Evolutionary conservation across 2,113 vertebrate genomes (phyloP), one percentile per base, ranked within the genome.

Genomic region (Ochotona princeps): DNA sequence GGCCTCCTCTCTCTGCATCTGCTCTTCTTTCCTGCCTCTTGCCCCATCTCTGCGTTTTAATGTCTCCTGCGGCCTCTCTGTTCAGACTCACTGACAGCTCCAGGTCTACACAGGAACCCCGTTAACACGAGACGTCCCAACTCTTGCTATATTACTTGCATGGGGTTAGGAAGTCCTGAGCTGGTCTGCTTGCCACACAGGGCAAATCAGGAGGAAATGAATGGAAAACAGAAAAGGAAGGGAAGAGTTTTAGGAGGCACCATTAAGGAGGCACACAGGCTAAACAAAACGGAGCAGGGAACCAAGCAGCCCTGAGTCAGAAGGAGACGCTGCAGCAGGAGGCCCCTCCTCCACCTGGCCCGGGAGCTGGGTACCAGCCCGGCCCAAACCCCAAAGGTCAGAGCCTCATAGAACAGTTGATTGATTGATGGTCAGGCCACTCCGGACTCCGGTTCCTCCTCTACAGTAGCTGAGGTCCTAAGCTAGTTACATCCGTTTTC

Each of bases 41-140:
- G 76, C 70, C 35, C 28, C 72, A 28, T 57, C 49, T 79, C 65
- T 95, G 21, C 86, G 81, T 70, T 94, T 89, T 67, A 66, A 23
- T 15, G 49, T 83, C 49, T 87, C 69, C 84, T 44, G 32, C 35
- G 32, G 49, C 54, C 51, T 89, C 44, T 89, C 74, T 26, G 9
- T 32, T 89, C 44, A 21, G 32, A 66, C 14, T 65, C 51, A 3
- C 2, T 32, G 54, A 89, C 63, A 90, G 35, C 47, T 28, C 57
- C 23, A 28, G 20, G 47, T 23, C 35, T 44, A 1, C 79, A 67
- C n/a, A 90, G n/a, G n/a, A 61, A 7, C 35, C 60, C 60, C 3
- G 3, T 10, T 70, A 32, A 70, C 87, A 75, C 30, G n/a, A 75
- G 61, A 7, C n/a, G 20, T 66, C 32, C 44, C 0, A 0, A n/a